These are phyloP conservation scores for Drosophila insularis DNA, from an alignment of 1,140 invertebrate genomes.

Conservation along the genomic window DNA sequence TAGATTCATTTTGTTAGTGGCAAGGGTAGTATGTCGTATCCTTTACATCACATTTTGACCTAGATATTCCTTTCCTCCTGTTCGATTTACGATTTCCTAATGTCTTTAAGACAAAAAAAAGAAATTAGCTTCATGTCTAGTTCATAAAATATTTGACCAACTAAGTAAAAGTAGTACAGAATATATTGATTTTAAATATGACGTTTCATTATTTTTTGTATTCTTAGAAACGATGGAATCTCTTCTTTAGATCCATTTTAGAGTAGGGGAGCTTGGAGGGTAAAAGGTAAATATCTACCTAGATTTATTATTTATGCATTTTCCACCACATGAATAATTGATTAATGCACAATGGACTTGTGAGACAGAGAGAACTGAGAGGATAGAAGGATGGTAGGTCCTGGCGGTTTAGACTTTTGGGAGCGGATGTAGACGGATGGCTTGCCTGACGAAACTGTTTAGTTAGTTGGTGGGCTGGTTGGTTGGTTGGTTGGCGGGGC, in stretches of 20 bases:
- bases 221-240: background rate
- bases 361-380: constrained; percentile 23
- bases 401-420: constrained; percentile 34
- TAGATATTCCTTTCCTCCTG: no score
- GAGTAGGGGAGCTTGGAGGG: background rate
- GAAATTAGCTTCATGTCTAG: no score
- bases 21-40: no score
- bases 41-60: no score
- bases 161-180: background rate
- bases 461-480: background rate
- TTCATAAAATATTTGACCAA: background rate
- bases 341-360: constrained; percentile 63
- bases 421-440: constrained; percentile 52
- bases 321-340: constrained; percentile 55
- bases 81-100: no score
- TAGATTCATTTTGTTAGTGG: no score
- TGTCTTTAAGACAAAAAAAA: no score
- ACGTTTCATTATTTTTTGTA: background rate
- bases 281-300: constrained; percentile 3
- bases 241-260: background rate
- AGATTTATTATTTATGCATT: constrained; percentile 58
- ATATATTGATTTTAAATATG: background rate
- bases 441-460: constrained; percentile 31
- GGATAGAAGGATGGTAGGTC: background rate
- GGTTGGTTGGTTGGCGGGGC: no score